phyloP scores from a whole-genome alignment of 2,888 invertebrate species.

The Parnassius glacialis region DNA sequence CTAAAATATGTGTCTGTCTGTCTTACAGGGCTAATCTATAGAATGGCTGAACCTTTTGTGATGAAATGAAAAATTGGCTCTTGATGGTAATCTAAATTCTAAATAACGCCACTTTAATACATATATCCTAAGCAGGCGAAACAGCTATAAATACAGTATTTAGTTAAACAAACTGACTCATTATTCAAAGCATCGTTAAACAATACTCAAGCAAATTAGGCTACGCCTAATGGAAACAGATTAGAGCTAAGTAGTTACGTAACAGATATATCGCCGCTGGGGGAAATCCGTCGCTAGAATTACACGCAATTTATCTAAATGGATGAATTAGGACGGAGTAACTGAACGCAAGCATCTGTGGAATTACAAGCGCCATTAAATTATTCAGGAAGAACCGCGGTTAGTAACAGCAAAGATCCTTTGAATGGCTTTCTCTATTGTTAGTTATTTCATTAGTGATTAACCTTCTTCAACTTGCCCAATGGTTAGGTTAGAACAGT shows the following conservation, averaged over 20 bases:
- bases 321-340: constrained; percentile 3
- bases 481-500: neutral
- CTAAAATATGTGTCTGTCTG: too few species aligned
- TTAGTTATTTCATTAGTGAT: neutral
- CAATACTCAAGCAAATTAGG: too few species aligned
- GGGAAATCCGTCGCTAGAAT: neutral
- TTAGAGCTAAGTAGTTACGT: neutral
- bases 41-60: too few species aligned
- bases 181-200: too few species aligned
- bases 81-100: too few species aligned
- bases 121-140: too few species aligned
- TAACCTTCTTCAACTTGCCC: neutral
- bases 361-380: constrained; percentile 7
- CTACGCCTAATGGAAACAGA: neutral
- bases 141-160: too few species aligned
- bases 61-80: too few species aligned
- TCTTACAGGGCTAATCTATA: too few species aligned
- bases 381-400: neutral
- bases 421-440: neutral
- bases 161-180: too few species aligned
- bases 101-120: too few species aligned
- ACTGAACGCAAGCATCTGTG: neutral
- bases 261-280: neutral
- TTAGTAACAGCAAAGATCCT: neutral
- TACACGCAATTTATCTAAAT: constrained; percentile 13